Conservation (phyloP, 2,113 vertebrate genomes). For the Crotophaga sulcirostris region DNA sequence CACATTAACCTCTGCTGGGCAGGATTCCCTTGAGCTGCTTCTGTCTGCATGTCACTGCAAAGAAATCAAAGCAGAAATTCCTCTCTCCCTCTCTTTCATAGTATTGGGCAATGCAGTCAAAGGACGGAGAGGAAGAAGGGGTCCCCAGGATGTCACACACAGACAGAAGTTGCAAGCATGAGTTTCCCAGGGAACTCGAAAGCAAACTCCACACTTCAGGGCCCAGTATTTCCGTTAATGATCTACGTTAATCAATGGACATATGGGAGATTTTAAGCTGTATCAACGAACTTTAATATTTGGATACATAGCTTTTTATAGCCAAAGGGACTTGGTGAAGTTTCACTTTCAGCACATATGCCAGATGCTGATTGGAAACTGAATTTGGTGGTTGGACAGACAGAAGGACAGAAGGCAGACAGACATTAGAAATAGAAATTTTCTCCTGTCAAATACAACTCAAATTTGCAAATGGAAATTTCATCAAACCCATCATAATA, state of each 20-base stretch:
- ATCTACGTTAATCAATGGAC: neutral
- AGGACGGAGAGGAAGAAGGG: neutral
- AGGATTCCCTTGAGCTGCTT: slow-evolving; percentile 49
- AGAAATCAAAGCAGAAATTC: neutral
- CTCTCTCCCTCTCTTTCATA: neutral
- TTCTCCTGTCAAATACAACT: neutral
- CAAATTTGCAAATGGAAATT: neutral
- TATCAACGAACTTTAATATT: neutral
- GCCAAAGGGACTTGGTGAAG: neutral
- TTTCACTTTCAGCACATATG: neutral
- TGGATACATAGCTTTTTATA: neutral
- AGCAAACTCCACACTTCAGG: neutral
- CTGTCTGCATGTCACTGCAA: neutral
- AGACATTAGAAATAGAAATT: neutral
- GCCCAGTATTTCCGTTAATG: neutral
- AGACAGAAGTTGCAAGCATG: neutral
- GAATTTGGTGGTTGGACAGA: neutral
- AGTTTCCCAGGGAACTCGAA: neutral
- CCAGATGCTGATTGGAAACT: neutral
- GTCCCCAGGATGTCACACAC: neutral
- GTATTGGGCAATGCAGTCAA: neutral
- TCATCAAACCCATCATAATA: neutral
- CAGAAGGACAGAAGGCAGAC: neutral
- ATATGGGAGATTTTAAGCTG: neutral
- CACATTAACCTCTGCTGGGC: slow-evolving; percentile 74